These are phyloP conservation scores for Neria commutata DNA, from an alignment of 2,888 invertebrate species.

Conservation along the genomic window DNA sequence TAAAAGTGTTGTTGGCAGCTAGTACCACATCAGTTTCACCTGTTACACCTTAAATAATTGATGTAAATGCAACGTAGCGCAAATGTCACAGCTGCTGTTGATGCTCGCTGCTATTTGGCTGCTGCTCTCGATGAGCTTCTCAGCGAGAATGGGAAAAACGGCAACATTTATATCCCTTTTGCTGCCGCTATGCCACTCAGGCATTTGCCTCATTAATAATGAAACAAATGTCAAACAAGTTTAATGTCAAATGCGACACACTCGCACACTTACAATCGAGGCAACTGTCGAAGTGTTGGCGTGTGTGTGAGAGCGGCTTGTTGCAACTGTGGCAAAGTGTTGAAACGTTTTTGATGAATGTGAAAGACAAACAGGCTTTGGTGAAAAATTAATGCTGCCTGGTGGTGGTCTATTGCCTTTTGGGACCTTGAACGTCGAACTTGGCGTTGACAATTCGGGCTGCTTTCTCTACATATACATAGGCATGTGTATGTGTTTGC, in stretches of 20 bases:
- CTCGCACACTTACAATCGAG: neutral
- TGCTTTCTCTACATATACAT: neutral
- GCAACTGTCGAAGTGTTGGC: neutral
- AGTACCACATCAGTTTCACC: constrained; percentile 36
- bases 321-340: neutral
- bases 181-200: neutral
- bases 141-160: too few species aligned
- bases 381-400: neutral
- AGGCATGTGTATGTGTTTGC: too few species aligned
- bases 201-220: constrained; percentile 31
- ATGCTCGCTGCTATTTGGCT: constrained; percentile 29
- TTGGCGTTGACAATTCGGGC: neutral
- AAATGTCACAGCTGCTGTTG: constrained; percentile 40
- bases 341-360: neutral
- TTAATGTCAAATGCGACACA: neutral
- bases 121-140: too few species aligned
- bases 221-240: constrained; percentile 1
- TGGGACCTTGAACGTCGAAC: neutral
- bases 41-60: constrained; percentile 43
- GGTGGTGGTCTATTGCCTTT: neutral
- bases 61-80: constrained; percentile 41
- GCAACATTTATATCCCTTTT: constrained; percentile 39
- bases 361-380: too few species aligned
- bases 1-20: too few species aligned
- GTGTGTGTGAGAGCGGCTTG: neutral